phyloP scores from a whole-genome alignment of 2,888 invertebrate species.

The Branchellion lobata region DNA sequence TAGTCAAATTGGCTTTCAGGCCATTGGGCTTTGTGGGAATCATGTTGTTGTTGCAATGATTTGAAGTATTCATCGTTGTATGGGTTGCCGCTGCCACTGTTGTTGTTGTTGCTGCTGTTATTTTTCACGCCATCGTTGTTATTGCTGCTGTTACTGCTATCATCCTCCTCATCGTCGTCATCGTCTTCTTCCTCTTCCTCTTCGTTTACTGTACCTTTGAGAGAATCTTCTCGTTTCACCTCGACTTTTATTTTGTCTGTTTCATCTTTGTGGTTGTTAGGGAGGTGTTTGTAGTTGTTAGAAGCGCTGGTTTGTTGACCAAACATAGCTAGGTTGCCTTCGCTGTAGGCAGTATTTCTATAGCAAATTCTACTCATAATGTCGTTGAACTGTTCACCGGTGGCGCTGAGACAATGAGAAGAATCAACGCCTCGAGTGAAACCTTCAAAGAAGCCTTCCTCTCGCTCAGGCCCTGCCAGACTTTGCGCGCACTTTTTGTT shows the following conservation, averaged over 20 bases:
- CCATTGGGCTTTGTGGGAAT: neutral
- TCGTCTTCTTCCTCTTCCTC: neutral
- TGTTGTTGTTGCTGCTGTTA: neutral
- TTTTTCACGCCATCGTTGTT: neutral
- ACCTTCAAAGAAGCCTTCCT: no score
- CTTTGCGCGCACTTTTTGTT: no score
- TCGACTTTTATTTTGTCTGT: neutral
- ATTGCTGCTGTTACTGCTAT: neutral
- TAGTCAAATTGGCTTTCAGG: neutral
- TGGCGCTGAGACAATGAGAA: no score
- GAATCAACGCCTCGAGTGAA: no score
- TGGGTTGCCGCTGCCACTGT: neutral
- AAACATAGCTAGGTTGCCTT: no score
- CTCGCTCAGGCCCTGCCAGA: no score
- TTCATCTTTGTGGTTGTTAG: neutral
- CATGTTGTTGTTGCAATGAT: neutral
- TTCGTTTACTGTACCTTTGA: neutral
- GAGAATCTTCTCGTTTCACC: no score
- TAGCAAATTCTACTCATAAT: no score
- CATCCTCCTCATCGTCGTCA: neutral
- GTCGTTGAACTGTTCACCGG: no score
- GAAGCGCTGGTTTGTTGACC: neutral
- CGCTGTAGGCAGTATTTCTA: no score
- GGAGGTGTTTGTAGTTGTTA: neutral
- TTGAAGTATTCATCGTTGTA: slow-evolving; percentile 10